Evolutionary conservation across 2,113 vertebrate genomes (phyloP).

Genomic region (Lepus americanus): DNA sequence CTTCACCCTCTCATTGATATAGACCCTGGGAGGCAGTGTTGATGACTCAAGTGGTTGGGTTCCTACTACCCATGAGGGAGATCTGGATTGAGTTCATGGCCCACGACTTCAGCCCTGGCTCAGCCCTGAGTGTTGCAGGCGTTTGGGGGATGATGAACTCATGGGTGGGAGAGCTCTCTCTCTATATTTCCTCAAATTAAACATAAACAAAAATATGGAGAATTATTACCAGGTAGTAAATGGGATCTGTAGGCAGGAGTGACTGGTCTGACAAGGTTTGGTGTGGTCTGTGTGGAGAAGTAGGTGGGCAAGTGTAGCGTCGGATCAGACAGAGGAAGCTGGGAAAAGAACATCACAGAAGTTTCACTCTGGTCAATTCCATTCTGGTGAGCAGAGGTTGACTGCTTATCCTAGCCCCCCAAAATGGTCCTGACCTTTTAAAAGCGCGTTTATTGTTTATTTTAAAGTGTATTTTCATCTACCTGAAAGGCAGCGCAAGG

Average conservation of each 20-base stretch:
- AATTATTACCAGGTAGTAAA: not conserved
- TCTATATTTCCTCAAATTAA: not conserved
- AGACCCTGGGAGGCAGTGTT: no score
- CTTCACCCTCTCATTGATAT: no score
- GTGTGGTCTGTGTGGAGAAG: not conserved
- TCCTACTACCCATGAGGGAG: no score
- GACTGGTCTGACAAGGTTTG: not conserved
- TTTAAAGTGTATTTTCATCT: no score
- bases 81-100: no score
- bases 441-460: no score
- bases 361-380: not conserved
- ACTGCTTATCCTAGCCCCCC: not conserved
- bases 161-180: no score
- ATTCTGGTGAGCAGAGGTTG: not conserved
- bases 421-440: not conserved
- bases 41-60: no score
- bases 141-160: no score
- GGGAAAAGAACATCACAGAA: not conserved
- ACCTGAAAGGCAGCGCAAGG: no score
- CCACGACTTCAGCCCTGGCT: no score
- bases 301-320: not conserved
- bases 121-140: no score
- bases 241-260: not conserved
- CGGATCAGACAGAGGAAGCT: not conserved
- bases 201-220: not conserved